A percentile compares a stretch with the other conserved stretches of the same genome.
phyloP scores from a whole-genome alignment of 2,113 vertebrate genomes.

The Lophotis ruficrista region DNA sequence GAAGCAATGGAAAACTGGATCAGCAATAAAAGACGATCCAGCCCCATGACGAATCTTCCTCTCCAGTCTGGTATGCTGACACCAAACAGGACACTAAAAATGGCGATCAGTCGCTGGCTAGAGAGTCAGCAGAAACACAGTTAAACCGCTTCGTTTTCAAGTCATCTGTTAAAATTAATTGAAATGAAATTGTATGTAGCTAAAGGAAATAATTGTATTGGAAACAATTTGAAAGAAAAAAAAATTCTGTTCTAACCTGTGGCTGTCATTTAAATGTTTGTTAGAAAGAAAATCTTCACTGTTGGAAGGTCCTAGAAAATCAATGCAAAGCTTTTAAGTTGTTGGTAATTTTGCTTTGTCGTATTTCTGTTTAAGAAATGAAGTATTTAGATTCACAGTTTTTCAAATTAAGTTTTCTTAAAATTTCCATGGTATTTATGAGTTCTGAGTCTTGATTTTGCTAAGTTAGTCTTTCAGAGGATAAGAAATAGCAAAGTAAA shows the following conservation, averaged over 20 bases:
- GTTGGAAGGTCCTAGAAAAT: background rate
- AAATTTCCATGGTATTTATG: background rate
- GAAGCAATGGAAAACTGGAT: constrained; percentile 93
- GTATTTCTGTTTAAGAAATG: background rate
- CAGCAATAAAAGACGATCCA: constrained; percentile 85
- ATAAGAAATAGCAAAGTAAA: background rate
- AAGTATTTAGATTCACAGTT: background rate
- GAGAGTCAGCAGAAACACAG: constrained; percentile 63
- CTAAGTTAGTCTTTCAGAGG: background rate
- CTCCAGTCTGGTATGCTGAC: constrained; percentile 85
- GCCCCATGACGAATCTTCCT: constrained; percentile 96
- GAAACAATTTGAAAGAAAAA: background rate
- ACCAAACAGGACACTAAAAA: constrained; percentile 93
- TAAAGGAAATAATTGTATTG: background rate
- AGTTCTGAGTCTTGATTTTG: background rate
- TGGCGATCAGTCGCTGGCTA: constrained; percentile 92
- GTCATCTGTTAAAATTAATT: background rate
- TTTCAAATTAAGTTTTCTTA: background rate
- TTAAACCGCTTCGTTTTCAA: background rate
- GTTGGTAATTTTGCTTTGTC: background rate
- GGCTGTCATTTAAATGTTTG: background rate
- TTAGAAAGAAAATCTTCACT: background rate
- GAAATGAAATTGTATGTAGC: background rate
- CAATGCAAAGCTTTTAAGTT: background rate
- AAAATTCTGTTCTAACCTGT: background rate